Evolutionary conservation across 2,888 invertebrate genomes (phyloP).

Genomic region (Eudemis profundana): DNA sequence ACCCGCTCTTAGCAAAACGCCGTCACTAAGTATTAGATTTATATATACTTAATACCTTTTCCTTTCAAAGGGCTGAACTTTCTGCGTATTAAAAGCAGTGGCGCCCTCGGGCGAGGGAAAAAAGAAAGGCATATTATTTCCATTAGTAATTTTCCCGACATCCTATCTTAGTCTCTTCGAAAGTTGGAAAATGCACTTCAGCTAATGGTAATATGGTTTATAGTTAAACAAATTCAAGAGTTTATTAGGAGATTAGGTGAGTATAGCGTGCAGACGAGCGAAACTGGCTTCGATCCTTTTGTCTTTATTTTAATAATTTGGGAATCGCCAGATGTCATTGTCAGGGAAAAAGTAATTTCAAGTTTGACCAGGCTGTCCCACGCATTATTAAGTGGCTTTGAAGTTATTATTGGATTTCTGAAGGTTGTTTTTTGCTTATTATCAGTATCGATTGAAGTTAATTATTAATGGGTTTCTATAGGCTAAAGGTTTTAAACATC

Average conservation of each 20-base stretch:
- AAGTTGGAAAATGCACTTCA: not conserved
- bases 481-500: too few species aligned
- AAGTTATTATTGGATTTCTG: not conserved
- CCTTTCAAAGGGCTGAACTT: not conserved
- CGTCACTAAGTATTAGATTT: not conserved
- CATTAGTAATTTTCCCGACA: not conserved
- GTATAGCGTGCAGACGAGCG: not conserved
- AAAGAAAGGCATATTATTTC: conserved; percentile 7
- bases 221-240: not conserved
- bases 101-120: not conserved
- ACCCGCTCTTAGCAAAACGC: not conserved
- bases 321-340: conserved; percentile 26
- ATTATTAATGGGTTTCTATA: not conserved
- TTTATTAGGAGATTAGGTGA: not conserved
- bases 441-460: conserved; percentile 3
- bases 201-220: not conserved
- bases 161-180: not conserved
- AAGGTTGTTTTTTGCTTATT: conserved; percentile 4
- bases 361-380: conserved; percentile 17
- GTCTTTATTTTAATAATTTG: conserved; percentile 27
- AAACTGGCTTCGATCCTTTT: conserved; percentile 12
- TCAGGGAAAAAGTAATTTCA: conserved; percentile 25
- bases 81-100: not conserved
- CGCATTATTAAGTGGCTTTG: conserved; percentile 18
- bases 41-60: not conserved